phyloP scores from a whole-genome alignment of 2,888 invertebrate species.

The Isoperla grammatica region DNA sequence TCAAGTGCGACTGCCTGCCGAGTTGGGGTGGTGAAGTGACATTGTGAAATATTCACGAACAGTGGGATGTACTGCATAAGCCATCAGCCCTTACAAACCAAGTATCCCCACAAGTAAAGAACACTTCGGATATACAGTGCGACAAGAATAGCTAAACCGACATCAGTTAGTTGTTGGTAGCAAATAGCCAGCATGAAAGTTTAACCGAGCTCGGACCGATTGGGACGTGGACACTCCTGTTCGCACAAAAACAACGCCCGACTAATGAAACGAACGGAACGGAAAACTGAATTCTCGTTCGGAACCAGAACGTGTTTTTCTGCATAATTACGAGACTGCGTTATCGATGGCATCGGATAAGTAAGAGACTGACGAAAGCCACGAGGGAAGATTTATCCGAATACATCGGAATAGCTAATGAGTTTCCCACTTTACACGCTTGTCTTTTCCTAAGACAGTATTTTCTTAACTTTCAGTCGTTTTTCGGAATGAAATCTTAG shows the following conservation, averaged over 20 bases:
- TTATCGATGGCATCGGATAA: constrained; percentile 13
- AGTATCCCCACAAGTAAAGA: constrained; percentile 11
- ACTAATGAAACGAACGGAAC: background rate
- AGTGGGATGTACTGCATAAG: constrained; percentile 13
- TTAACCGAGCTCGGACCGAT: background rate
- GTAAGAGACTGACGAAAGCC: background rate
- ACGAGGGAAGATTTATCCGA: constrained; percentile 14
- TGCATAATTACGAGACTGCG: constrained; percentile 10
- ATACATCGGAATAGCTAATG: constrained; percentile 18
- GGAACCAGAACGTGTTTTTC: constrained; percentile 4
- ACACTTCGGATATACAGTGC: constrained; percentile 3
- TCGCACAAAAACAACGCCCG: background rate
- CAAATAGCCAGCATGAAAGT: constrained; percentile 10
- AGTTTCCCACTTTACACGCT: constrained; percentile 7
- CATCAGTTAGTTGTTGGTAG: constrained; percentile 7
- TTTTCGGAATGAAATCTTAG: constrained; percentile 16
- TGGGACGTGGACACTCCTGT: background rate
- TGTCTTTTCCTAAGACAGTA: constrained; percentile 6
- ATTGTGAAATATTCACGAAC: constrained; percentile 27
- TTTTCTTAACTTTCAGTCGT: constrained; percentile 13
- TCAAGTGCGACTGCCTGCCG: constrained; percentile 11
- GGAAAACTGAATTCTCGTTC: background rate
- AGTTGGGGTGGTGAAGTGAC: constrained; percentile 19
- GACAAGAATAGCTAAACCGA: constrained; percentile 16
- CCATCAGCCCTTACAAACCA: constrained; percentile 12